Percentiles rank a stretch among this genome's conserved stretches.
phyloP scores from a whole-genome alignment of 2,113 vertebrate genomes.

The Monopterus albus region DNA sequence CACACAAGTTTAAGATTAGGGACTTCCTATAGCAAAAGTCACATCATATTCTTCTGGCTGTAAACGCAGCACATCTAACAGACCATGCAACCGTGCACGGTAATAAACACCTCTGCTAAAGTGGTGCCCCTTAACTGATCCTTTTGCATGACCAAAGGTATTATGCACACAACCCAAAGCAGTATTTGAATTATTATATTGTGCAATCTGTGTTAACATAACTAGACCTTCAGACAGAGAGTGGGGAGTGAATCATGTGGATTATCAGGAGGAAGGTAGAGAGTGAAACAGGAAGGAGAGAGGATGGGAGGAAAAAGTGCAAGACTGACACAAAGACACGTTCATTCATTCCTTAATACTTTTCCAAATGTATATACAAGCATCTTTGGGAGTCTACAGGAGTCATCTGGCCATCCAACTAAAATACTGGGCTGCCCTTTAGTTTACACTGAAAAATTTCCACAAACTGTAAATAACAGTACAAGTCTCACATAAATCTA shows the following conservation, averaged over 20 bases:
- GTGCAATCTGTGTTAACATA: background rate
- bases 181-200: too few species aligned
- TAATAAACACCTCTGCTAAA: background rate
- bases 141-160: too few species aligned
- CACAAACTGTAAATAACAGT: background rate
- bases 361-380: background rate
- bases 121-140: background rate
- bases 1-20: background rate
- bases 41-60: too few species aligned
- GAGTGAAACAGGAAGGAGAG: background rate
- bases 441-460: background rate
- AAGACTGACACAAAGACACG: background rate
- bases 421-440: background rate
- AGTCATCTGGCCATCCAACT: background rate
- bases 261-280: slow-evolving; percentile 9
- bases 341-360: slow-evolving; percentile 8
- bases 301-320: background rate
- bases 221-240: slow-evolving; percentile 54
- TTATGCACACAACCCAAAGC: background rate
- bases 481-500: background rate
- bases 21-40: background rate
- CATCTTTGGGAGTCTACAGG: background rate
- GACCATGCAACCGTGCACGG: background rate
- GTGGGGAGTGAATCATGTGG: slow-evolving; percentile 23
- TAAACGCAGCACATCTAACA: background rate